These are phyloP conservation scores for Phylloscopus trochiloides DNA, from an alignment of 2,113 vertebrate genomes.

Conservation along the genomic window DNA sequence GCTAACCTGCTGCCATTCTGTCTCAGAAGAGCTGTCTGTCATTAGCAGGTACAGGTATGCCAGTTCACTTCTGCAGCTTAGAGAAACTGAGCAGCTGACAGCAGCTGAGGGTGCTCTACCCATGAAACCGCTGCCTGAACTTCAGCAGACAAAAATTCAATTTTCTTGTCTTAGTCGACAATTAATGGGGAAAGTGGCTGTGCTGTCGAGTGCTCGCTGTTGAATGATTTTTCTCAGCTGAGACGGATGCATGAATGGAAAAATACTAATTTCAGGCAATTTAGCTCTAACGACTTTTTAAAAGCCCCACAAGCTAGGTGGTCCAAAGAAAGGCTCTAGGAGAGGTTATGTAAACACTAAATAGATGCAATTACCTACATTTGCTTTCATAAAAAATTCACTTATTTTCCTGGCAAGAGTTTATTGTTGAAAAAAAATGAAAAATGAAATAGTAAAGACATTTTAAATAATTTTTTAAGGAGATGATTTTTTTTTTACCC, in stretches of 20 bases:
- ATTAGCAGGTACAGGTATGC: neutral
- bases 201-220: neutral
- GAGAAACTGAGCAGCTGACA: neutral
- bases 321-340: neutral
- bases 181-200: neutral
- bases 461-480: neutral
- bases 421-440: neutral
- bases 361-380: neutral
- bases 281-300: neutral
- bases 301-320: neutral
- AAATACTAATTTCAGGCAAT: neutral
- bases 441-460: neutral
- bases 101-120: neutral
- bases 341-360: neutral
- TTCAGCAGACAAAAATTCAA: neutral
- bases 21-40: slow-evolving; percentile 13
- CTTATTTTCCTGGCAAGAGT: neutral
- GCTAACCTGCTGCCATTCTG: neutral
- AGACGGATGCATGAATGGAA: neutral
- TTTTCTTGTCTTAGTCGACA: neutral
- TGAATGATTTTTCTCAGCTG: neutral
- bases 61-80: neutral
- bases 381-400: neutral
- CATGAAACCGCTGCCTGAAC: neutral
- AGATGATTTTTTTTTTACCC: neutral